These are phyloP conservation scores for Xiphophorus hellerii DNA, from an alignment of 2,113 vertebrate species.

Conservation along the genomic window DNA sequence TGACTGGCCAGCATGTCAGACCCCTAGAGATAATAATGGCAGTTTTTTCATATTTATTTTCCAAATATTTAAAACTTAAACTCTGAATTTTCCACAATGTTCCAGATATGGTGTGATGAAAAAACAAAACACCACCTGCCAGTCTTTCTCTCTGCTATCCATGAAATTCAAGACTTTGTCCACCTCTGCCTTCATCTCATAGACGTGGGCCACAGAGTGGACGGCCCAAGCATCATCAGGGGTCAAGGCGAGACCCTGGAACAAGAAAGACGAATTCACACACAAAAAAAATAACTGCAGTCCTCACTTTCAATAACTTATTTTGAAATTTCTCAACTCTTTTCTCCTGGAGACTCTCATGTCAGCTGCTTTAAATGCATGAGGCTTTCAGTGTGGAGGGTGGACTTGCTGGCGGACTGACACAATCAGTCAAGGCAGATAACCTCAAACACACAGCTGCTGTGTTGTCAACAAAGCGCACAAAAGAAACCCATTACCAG, in stretches of 20 bases:
- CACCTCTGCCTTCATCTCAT: constrained; percentile 91
- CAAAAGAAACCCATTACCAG: not conserved
- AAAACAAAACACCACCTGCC: constrained; percentile 82
- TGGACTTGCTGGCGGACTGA: constrained; percentile 22
- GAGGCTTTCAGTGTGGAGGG: constrained; percentile 6
- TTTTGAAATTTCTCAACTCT: constrained; percentile 12
- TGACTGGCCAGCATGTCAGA: constrained; percentile 90
- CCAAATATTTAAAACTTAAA: not conserved
- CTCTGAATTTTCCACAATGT: not conserved
- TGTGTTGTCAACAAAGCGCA: not conserved
- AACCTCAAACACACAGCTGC: not conserved
- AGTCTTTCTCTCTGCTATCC: constrained; percentile 85
- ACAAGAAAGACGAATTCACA: not conserved
- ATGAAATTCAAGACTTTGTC: constrained; percentile 88
- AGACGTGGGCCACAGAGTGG: constrained; percentile 90
- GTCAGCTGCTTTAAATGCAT: constrained; percentile 19
- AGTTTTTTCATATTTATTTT: constrained; percentile 8
- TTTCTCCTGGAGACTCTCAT: constrained; percentile 4
- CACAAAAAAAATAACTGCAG: not conserved
- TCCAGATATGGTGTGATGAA: not conserved
- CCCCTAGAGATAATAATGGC: constrained; percentile 74
- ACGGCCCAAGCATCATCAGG: constrained; percentile 88
- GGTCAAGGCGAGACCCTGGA: constrained; percentile 85
- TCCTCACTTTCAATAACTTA: not conserved
- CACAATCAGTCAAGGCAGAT: constrained; percentile 4